Evolutionary conservation across 2,113 vertebrate species (phyloP).

Genomic region (Phycodurus eques): DNA sequence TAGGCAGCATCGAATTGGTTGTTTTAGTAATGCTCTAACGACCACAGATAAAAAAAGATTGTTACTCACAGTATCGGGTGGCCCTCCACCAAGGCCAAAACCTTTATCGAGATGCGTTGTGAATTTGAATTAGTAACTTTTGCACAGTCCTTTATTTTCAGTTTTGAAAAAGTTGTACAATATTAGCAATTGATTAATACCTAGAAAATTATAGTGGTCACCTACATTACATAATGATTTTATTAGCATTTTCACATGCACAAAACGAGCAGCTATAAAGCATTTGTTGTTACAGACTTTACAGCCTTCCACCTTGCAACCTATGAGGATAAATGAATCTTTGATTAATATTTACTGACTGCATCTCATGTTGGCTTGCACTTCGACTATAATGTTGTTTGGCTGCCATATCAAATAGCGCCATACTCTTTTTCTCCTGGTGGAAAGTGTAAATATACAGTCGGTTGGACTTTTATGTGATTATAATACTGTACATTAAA

Average conservation of each 20-base stretch:
- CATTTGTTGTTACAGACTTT: neutral
- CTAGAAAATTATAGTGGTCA: neutral
- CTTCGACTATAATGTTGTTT: constrained; percentile 21
- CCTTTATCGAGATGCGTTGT: no score
- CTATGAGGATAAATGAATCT: constrained; percentile 11
- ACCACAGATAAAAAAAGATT: no score
- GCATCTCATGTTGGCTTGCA: constrained; percentile 7
- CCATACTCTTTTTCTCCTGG: neutral
- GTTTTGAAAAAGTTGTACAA: neutral
- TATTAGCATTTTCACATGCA: neutral
- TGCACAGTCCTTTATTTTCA: neutral
- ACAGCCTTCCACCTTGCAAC: constrained; percentile 1
- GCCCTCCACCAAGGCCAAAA: no score
- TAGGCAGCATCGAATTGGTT: no score
- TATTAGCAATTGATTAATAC: neutral
- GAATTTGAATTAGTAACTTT: neutral
- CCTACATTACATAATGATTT: no score
- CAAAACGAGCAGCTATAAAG: neutral
- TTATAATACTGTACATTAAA: constrained; percentile 1
- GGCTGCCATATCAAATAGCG: constrained; percentile 23
- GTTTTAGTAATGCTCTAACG: no score
- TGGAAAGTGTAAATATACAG: neutral
- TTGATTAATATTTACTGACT: constrained; percentile 9
- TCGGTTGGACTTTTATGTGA: constrained; percentile 3
- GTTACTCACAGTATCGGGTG: no score